Conservation (phyloP, 53 echinoderm and acorn worm species). For the Luidia sarsii region DNA sequence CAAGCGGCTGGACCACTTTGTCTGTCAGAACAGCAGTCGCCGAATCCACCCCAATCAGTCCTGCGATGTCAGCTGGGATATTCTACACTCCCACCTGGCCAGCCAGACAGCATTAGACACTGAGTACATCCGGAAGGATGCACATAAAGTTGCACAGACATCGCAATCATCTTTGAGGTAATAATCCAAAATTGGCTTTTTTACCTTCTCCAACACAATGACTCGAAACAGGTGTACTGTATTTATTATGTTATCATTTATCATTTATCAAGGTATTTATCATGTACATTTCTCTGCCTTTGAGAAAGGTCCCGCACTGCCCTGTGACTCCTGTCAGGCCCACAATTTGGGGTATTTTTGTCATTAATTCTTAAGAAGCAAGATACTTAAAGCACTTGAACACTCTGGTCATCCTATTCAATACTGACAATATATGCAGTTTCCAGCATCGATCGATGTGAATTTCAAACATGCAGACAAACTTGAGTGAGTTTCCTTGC, state of each 20-base stretch:
- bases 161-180: slow-evolving; percentile 41
- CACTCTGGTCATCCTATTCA: too few species aligned
- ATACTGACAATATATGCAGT: too few species aligned
- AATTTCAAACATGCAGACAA: too few species aligned
- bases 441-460: too few species aligned
- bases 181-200: background rate
- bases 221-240: background rate
- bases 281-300: background rate
- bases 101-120: slow-evolving; percentile 25
- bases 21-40: slow-evolving; percentile 58
- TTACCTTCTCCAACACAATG: too few species aligned
- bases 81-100: slow-evolving; percentile 41
- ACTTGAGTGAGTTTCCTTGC: too few species aligned
- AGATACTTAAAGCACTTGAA: too few species aligned
- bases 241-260: background rate
- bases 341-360: background rate
- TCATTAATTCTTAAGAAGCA: too few species aligned
- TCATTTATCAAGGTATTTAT: background rate
- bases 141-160: slow-evolving; percentile 37
- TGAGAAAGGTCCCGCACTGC: background rate
- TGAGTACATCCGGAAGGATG: slow-evolving; percentile 42
- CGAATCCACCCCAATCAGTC: slow-evolving; percentile 32
- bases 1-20: slow-evolving; percentile 58
- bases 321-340: background rate
- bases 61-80: slow-evolving; percentile 53